Conservation (phyloP, 2,113 vertebrate species). For the Ardeotis arabs region DNA sequence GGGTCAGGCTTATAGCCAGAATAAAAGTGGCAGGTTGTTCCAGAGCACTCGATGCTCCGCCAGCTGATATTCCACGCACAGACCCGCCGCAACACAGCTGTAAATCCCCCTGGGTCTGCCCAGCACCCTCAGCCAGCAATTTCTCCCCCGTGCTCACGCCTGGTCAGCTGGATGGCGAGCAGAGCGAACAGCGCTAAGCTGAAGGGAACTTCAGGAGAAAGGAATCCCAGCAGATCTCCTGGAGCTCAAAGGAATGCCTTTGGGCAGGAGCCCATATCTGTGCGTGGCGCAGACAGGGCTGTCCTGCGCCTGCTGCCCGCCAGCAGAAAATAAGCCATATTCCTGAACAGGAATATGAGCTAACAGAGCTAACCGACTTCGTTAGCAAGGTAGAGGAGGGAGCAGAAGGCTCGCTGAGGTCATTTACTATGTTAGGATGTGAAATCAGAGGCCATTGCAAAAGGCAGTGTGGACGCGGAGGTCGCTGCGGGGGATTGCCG, state of each 20-base stretch:
- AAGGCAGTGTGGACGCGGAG: background rate
- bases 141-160: background rate
- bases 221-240: background rate
- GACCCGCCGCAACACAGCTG: too few species aligned
- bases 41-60: background rate
- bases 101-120: background rate
- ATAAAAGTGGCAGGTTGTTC: background rate
- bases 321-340: rapidly evolving
- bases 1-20: background rate
- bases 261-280: background rate
- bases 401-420: background rate
- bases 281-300: rapidly evolving
- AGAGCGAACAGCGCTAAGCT: background rate
- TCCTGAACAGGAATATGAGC: background rate
- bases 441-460: background rate
- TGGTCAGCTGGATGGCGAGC: background rate
- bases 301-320: background rate
- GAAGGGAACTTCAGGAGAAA: background rate
- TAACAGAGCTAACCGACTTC: rapidly evolving
- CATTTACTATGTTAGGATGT: background rate
- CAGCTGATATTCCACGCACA: background rate
- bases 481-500: rapidly evolving
- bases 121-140: background rate
- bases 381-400: background rate
- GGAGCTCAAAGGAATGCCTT: background rate